A percentile compares a stretch with the other conserved stretches of the same genome.
Conservation (phyloP, 1,140 invertebrate species). For the Anagrus nilaparvatae region DNA sequence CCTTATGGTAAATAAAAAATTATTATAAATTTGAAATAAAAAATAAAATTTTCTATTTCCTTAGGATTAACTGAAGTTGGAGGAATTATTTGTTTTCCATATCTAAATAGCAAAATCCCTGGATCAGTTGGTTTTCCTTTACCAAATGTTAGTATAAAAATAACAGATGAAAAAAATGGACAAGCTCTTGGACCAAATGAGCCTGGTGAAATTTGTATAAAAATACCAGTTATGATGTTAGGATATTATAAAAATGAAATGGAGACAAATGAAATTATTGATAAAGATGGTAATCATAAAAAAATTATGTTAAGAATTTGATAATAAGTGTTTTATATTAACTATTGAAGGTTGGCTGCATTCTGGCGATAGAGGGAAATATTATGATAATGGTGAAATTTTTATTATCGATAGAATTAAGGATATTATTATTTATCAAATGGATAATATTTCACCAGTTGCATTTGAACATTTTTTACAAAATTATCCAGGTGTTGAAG, state of each 20-base stretch:
- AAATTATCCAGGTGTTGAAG: slow-evolving; percentile 46
- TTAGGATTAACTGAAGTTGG: slow-evolving; percentile 1
- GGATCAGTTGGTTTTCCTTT: not conserved
- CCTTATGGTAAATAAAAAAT: slow-evolving; percentile 2
- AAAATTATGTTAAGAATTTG: too few relatives aligned
- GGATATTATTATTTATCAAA: slow-evolving; percentile 52
- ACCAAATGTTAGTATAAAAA: slow-evolving; percentile 5
- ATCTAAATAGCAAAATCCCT: not conserved
- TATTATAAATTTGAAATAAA: not conserved
- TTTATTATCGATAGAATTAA: slow-evolving; percentile 40
- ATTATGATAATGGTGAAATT: slow-evolving; percentile 20
- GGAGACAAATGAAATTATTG: slow-evolving; percentile 41
- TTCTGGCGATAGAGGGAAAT: slow-evolving; percentile 67
- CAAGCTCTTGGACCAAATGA: slow-evolving; percentile 19
- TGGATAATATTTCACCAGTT: slow-evolving; percentile 36
- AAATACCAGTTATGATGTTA: slow-evolving; percentile 30
- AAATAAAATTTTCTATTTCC: not conserved
- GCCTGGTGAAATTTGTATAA: slow-evolving; percentile 22
- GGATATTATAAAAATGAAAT: too few relatives aligned
- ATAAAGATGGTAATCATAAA: slow-evolving; percentile 43
- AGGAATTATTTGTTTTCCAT: not conserved
- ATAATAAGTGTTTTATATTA: too few relatives aligned
- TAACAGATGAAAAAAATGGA: slow-evolving; percentile 7
- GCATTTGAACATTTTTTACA: slow-evolving; percentile 28
- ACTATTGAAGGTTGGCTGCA: slow-evolving; percentile 50